A percentile compares a stretch with the other conserved stretches of the same genome.
Conservation (phyloP, 2,113 vertebrate genomes). For the Porphyrio hochstetteri region DNA sequence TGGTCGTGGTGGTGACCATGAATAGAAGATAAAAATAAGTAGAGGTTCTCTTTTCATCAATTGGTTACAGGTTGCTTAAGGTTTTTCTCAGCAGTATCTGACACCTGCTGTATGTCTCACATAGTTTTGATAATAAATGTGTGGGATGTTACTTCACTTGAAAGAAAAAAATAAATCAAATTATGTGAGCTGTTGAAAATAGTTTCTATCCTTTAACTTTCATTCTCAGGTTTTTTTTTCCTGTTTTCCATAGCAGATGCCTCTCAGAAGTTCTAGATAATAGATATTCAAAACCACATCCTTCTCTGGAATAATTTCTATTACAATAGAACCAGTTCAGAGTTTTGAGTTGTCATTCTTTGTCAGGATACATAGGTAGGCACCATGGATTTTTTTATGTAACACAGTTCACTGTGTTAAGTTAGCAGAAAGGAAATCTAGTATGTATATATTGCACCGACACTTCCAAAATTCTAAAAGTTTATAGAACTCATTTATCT, state of each 20-base stretch:
- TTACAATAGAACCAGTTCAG: not conserved
- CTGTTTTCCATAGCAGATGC: not conserved
- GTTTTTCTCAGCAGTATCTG: not conserved
- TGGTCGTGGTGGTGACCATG: not conserved
- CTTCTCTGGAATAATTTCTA: not conserved
- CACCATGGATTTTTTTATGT: not conserved
- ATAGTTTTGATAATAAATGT: not conserved
- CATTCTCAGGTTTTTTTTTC: not conserved
- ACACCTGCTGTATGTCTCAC: not conserved
- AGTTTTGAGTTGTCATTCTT: not conserved
- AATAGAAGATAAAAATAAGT: not conserved
- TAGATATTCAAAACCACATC: not conserved
- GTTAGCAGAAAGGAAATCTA: not conserved
- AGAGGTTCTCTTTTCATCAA: not conserved
- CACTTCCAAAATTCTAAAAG: not conserved
- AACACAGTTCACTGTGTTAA: not conserved
- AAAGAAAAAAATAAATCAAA: not conserved
- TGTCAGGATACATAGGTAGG: not conserved
- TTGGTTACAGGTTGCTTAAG: not conserved
- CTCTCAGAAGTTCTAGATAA: not conserved
- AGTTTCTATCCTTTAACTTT: not conserved
- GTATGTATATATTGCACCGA: accelerated
- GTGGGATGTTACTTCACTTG: not conserved
- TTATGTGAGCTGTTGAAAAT: not conserved
- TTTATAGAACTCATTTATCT: not conserved